phyloP scores from a whole-genome alignment of 2,797 vertebrate species.

The Anguilla marmorata region DNA sequence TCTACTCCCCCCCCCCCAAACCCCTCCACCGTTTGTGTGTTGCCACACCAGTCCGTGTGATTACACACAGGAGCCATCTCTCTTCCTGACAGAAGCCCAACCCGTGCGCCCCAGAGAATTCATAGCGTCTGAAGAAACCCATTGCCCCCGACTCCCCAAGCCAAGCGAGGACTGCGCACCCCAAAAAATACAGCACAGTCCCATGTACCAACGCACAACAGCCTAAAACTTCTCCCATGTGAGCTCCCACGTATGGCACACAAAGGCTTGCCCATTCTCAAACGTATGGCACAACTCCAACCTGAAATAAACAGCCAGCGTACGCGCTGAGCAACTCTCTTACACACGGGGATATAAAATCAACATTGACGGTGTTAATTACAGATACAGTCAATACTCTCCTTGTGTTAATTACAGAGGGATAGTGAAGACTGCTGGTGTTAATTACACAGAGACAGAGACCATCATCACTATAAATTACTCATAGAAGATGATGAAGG shows the following conservation, averaged over 20 bases:
- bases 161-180: background rate
- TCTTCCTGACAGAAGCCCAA: background rate
- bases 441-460: slow-evolving; percentile 2
- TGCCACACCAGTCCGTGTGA: background rate
- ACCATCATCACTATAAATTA: background rate
- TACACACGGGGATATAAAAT: slow-evolving; percentile 19
- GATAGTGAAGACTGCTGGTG: background rate
- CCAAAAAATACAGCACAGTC: background rate
- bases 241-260: background rate
- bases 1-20: slow-evolving; percentile 15
- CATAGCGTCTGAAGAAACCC: background rate
- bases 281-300: background rate
- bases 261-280: background rate
- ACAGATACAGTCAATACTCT: background rate
- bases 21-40: background rate
- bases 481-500: background rate
- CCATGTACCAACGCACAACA: background rate
- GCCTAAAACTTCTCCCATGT: background rate
- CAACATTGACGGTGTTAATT: background rate
- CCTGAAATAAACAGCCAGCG: background rate
- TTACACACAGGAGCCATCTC: background rate
- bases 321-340: slow-evolving; percentile 4
- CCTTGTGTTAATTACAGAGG: background rate
- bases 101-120: background rate
- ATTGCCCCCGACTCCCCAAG: background rate